A percentile compares a stretch with the other conserved stretches of the same genome.
Evolutionary conservation across 2,113 vertebrate genomes (phyloP).

Genomic region (Brienomyrus longianalis): DNA sequence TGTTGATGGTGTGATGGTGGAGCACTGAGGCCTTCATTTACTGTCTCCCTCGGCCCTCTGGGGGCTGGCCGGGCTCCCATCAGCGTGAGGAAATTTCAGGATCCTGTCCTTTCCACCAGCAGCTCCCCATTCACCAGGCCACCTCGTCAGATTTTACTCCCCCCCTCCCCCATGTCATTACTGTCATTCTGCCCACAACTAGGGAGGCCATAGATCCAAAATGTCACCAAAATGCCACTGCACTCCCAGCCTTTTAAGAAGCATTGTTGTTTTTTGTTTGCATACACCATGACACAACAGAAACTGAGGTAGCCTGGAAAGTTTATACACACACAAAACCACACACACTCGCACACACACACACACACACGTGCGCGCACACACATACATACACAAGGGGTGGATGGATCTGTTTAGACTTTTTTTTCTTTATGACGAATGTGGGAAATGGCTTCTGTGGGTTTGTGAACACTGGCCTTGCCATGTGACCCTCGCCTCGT

Average conservation of each 20-base stretch:
- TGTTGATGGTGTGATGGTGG: background rate
- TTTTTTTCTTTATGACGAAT: constrained; percentile 9
- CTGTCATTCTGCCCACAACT: background rate
- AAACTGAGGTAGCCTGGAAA: constrained; percentile 32
- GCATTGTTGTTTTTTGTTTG: background rate
- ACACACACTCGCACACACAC: constrained; percentile 7
- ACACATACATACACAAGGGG: background rate
- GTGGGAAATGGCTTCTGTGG: background rate
- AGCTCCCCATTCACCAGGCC: background rate
- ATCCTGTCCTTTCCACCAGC: background rate
- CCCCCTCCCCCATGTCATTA: background rate
- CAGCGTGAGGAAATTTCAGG: no score
- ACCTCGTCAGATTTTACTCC: background rate
- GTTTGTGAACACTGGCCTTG: background rate
- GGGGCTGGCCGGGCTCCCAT: background rate
- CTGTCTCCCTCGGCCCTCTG: background rate
- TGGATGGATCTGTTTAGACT: constrained; percentile 9
- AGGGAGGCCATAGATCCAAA: background rate
- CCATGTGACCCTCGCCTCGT: no score
- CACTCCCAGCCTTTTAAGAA: background rate
- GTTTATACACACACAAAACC: constrained; percentile 2
- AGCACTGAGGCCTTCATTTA: background rate
- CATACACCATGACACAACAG: background rate
- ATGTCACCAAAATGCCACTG: background rate
- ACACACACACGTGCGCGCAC: background rate